Conservation (phyloP, 1,140 invertebrate species). For the Drosophila tropicalis region DNA sequence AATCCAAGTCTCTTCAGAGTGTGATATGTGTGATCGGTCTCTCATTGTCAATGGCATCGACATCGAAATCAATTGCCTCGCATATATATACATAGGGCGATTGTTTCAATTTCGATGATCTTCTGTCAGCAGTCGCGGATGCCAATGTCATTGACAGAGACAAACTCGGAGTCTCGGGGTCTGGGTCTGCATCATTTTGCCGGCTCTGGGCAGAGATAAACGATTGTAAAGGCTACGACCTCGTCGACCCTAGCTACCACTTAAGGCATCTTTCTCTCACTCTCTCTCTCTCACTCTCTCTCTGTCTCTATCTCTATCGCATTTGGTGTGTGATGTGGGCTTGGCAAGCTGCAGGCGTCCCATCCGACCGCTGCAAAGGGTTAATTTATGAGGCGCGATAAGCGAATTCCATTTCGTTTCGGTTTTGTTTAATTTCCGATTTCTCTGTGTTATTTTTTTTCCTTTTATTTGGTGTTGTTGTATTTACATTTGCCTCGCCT, state of each 20-base stretch:
- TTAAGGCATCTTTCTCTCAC: slow-evolving; percentile 33
- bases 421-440: slow-evolving; percentile 81
- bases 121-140: slow-evolving; percentile 22
- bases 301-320: slow-evolving; percentile 16
- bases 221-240: slow-evolving; percentile 32
- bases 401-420: slow-evolving; percentile 81
- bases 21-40: not conserved
- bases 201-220: slow-evolving; percentile 41
- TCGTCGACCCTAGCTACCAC: slow-evolving; percentile 42
- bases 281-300: slow-evolving; percentile 3
- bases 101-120: slow-evolving; percentile 43
- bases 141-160: slow-evolving; percentile 49
- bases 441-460: slow-evolving; percentile 56
- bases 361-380: slow-evolving; percentile 67
- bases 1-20: slow-evolving; percentile 6
- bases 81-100: too few relatives aligned
- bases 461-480: slow-evolving; percentile 43
- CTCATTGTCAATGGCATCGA: slow-evolving; percentile 18
- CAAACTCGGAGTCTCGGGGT: slow-evolving; percentile 18
- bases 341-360: slow-evolving; percentile 20
- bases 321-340: slow-evolving; percentile 24
- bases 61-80: slow-evolving; percentile 13
- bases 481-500: slow-evolving; percentile 62
- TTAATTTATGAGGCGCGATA: slow-evolving; percentile 81
- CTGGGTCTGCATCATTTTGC: slow-evolving; percentile 7